Conservation (phyloP, 2,113 vertebrate species). For the Lethenteron reissneri region DNA sequence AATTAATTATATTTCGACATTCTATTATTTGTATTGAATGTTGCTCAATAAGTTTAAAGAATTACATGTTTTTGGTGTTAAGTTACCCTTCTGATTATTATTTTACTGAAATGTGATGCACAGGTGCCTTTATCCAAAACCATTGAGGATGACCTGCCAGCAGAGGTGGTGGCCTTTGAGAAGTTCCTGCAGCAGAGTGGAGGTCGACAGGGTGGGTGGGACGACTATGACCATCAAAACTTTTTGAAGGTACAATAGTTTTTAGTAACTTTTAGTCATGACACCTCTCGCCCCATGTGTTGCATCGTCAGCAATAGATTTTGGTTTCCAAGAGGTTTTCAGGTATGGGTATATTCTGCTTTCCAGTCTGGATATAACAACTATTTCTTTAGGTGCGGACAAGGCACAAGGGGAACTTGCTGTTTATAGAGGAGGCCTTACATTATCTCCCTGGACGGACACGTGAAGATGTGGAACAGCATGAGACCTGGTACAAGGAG, state of each 20-base stretch:
- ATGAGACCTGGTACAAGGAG: conserved; percentile 54
- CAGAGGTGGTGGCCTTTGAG: conserved; percentile 46
- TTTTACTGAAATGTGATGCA: conserved; percentile 2
- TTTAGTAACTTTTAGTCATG: too few species aligned
- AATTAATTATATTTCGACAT: conserved; percentile 17
- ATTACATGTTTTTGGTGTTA: too few species aligned
- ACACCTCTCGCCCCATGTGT: too few species aligned
- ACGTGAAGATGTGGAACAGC: conserved; percentile 36
- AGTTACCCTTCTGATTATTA: too few species aligned
- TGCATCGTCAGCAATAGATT: too few species aligned
- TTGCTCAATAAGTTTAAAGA: too few species aligned
- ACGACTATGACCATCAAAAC: conserved; percentile 49
- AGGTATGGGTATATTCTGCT: too few species aligned
- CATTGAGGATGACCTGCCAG: conserved; percentile 22
- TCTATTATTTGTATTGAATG: conserved; percentile 7
- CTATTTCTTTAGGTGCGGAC: conserved; percentile 23
- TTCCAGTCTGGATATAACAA: too few species aligned
- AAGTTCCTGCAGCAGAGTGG: conserved; percentile 49
- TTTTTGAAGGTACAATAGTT: conserved; percentile 24
- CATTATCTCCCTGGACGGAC: conserved; percentile 41
- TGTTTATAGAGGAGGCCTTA: conserved; percentile 36
- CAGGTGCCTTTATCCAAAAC: conserved; percentile 19
- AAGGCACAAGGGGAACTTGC: conserved; percentile 33
- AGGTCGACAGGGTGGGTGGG: conserved; percentile 52
- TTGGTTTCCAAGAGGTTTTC: too few species aligned